Percentiles rank a stretch among this genome's conserved stretches.
Conservation (phyloP, 1,140 invertebrate species). For the Procambarus clarkii region DNA sequence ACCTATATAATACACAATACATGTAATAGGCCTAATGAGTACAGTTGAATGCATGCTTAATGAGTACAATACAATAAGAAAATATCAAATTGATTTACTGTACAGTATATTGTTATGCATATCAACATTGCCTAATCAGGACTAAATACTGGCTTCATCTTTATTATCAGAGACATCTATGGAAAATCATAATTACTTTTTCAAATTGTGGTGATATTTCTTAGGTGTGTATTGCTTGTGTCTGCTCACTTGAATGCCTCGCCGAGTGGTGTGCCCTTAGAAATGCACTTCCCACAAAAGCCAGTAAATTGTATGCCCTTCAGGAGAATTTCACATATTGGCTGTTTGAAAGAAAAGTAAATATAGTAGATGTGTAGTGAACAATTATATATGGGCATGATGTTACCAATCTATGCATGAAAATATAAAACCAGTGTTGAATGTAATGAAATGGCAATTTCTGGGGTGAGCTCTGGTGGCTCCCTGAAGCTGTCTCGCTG, state of each 20-base stretch:
- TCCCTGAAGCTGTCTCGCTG: too few relatives aligned
- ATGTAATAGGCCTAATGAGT: too few relatives aligned
- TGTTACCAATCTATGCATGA: too few relatives aligned
- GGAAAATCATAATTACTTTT: not conserved
- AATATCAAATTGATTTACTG: too few relatives aligned
- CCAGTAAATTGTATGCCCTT: conserved; percentile 83
- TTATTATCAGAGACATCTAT: not conserved
- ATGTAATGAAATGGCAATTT: too few relatives aligned
- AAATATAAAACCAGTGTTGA: too few relatives aligned
- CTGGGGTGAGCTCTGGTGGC: too few relatives aligned
- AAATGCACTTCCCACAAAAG: conserved; percentile 82
- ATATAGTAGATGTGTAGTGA: not conserved
- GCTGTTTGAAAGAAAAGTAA: conserved; percentile 77
- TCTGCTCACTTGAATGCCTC: conserved; percentile 55
- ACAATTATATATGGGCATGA: too few relatives aligned
- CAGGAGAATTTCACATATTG: conserved; percentile 82
- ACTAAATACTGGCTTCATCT: not conserved
- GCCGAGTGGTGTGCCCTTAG: conserved; percentile 72
- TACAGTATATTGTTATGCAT: not conserved
- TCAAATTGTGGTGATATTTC: not conserved
- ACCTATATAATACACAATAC: too few relatives aligned
- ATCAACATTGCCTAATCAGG: not conserved
- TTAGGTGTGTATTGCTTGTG: not conserved
- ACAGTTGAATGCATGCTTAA: too few relatives aligned
- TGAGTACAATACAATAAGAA: not conserved